phyloP scores from a whole-genome alignment of 1,140 invertebrate genomes.

The Proctacanthus coquilletti region DNA sequence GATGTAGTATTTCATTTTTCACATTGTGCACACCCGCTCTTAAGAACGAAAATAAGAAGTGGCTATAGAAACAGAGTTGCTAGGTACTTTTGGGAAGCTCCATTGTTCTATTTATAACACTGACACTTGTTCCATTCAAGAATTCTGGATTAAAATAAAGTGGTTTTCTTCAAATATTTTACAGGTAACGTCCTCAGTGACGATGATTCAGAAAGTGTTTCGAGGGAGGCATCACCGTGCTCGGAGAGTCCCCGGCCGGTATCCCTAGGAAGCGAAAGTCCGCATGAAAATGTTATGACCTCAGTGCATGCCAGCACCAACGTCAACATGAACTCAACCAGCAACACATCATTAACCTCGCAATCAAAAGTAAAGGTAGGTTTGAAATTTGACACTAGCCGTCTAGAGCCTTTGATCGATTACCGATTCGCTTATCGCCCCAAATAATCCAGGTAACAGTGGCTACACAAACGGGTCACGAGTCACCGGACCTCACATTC shows the following conservation, averaged over 20 bases:
- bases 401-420: not conserved
- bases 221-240: slow-evolving; percentile 46
- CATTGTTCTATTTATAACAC: too few relatives aligned
- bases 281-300: slow-evolving; percentile 5
- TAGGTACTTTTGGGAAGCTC: too few relatives aligned
- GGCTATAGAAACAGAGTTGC: too few relatives aligned
- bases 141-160: too few relatives aligned
- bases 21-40: too few relatives aligned
- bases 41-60: too few relatives aligned
- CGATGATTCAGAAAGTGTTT: slow-evolving; percentile 38
- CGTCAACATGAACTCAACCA: slow-evolving; percentile 9
- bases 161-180: slow-evolving; percentile 1
- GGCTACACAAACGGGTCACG: slow-evolving; percentile 66
- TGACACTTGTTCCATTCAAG: too few relatives aligned
- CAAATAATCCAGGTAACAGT: slow-evolving; percentile 43
- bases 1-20: too few relatives aligned
- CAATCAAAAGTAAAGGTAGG: not conserved
- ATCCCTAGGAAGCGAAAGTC: slow-evolving; percentile 9
- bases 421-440: not conserved
- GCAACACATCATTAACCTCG: not conserved
- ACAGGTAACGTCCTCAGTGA: slow-evolving; percentile 23
- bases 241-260: slow-evolving; percentile 33
- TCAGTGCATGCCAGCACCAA: slow-evolving; percentile 8
- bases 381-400: not conserved
- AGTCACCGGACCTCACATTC: slow-evolving; percentile 48